A percentile compares a stretch with the other conserved stretches of the same genome.
phyloP scores from a whole-genome alignment of 2,797 vertebrate genomes.

The Rhyacichthys aspro region DNA sequence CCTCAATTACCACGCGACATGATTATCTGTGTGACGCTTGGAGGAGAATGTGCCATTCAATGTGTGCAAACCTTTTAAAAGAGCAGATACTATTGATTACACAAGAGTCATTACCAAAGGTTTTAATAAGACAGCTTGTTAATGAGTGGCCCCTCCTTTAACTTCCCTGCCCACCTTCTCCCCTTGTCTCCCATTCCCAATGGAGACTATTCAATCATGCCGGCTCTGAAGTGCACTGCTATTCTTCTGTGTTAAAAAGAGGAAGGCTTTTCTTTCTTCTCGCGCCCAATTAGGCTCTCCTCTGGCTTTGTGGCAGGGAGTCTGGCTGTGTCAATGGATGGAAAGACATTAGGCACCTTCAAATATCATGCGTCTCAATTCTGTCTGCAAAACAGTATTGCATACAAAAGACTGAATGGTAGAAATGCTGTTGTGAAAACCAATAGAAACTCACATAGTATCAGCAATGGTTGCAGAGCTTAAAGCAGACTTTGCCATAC shows the following conservation, averaged over 20 bases:
- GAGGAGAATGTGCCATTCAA: slow-evolving; percentile 43
- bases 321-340: slow-evolving; percentile 50
- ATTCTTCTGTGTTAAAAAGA: slow-evolving; percentile 69
- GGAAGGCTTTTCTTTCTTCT: slow-evolving; percentile 69
- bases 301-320: slow-evolving; percentile 53
- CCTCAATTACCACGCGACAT: slow-evolving; percentile 57
- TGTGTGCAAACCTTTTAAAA: slow-evolving; percentile 69
- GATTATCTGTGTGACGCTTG: slow-evolving; percentile 49
- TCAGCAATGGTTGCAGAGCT: not conserved
- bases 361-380: slow-evolving; percentile 44
- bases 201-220: slow-evolving; percentile 74
- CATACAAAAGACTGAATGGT: not conserved
- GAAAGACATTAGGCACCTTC: slow-evolving; percentile 49
- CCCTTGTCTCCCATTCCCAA: slow-evolving; percentile 49
- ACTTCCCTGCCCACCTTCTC: slow-evolving; percentile 19
- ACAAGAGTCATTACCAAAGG: slow-evolving; percentile 75
- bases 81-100: slow-evolving; percentile 79
- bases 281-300: slow-evolving; percentile 73
- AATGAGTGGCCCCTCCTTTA: slow-evolving; percentile 70
- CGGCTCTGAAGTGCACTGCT: slow-evolving; percentile 63
- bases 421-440: slow-evolving; percentile 11
- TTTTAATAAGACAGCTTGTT: slow-evolving; percentile 79
- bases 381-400: slow-evolving; percentile 19
- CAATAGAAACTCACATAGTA: slow-evolving; percentile 4
- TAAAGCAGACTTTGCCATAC: not conserved